Percentiles rank a stretch among this genome's conserved stretches.
Evolutionary conservation across 2,888 invertebrate species (phyloP).

Genomic region (Lasioglossum oenotherae): DNA sequence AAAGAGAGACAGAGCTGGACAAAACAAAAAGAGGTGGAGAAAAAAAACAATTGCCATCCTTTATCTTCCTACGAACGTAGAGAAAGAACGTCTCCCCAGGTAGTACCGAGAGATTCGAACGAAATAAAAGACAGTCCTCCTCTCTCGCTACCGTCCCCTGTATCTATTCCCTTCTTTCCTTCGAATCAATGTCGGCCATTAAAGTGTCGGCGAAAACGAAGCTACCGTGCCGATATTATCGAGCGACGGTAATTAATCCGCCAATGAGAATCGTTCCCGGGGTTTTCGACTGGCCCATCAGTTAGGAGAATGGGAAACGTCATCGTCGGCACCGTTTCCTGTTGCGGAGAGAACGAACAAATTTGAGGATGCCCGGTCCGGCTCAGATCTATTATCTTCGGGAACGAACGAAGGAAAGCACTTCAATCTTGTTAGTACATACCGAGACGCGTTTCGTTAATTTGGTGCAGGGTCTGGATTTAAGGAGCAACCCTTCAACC

Average conservation of each 20-base stretch:
- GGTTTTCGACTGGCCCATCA: slow-evolving; percentile 42
- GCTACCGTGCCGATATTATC: slow-evolving; percentile 75
- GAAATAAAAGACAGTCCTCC: slow-evolving; percentile 68
- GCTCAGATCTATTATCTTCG: not conserved
- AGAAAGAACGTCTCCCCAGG: slow-evolving; percentile 65
- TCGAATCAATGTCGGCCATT: slow-evolving; percentile 72
- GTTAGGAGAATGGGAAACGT: slow-evolving; percentile 47
- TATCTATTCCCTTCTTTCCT: slow-evolving; percentile 50
- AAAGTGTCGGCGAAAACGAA: slow-evolving; percentile 66
- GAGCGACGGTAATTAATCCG: slow-evolving; percentile 72
- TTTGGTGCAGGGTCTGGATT: not conserved
- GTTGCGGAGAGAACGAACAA: slow-evolving; percentile 6
- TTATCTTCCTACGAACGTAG: slow-evolving; percentile 68
- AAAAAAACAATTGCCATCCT: slow-evolving; percentile 67
- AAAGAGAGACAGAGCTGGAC: slow-evolving; percentile 17
- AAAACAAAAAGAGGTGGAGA: slow-evolving; percentile 27
- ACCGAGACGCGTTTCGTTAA: not conserved
- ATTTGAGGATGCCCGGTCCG: not conserved
- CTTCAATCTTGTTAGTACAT: not conserved
- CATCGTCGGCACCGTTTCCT: slow-evolving; percentile 24
- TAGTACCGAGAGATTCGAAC: slow-evolving; percentile 62
- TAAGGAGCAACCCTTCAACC: not conserved
- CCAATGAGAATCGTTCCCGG: slow-evolving; percentile 58
- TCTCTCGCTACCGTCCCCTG: slow-evolving; percentile 68
- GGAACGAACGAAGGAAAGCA: not conserved